Base-by-base conservation (phyloP, 2,797 vertebrate genomes). In the Muraenolepis orangiensis region DNA sequence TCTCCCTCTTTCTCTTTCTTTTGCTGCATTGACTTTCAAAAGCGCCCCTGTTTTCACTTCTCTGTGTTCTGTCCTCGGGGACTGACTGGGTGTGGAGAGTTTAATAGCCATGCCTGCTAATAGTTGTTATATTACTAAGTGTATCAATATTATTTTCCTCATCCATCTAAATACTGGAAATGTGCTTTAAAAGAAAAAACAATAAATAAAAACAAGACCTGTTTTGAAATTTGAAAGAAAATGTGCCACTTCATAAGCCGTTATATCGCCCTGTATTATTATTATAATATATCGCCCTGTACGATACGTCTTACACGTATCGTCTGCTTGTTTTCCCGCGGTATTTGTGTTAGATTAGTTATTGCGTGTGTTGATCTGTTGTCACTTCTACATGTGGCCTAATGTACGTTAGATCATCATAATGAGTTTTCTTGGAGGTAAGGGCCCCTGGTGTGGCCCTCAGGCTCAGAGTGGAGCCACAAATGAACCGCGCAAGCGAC, bases 151-250 rank as follows among this genome's bases (percentile, higher is more conserved):
- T 87, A 51, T 84, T 89, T 89, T 87, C 84, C 82, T 86, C 83
- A 88, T 89, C 90, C 91, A 91, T 90, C 87, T 90, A 89, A 87
- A 91, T 92, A 93, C 86, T 93, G 91, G 91, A 91, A 92, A 91
- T 93, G 90, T 90, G 89, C 90, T 91, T 93, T 89, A 92, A 86
- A 91, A 91, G 92, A 86, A 91, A 91, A 94, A 93, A n/a, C n/a
- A n/a, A n/a, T n/a, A n/a, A 93, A 26, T 26, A 64, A 64, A 93
- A 94, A 94, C 76, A 83, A 88, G 80, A 91, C 85, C 78, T 87
- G 87, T 92, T 92, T 91, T 90, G 81, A 91, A 87, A 82, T 92
- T 91, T 90, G 81, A 91, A 87, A 81, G 81, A 91, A 87, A 81
- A 72, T 70, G 82, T 85, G 81, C 68, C 34, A 74, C 79, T 72